Percentiles rank a stretch among this genome's conserved stretches.
Conservation (phyloP, 1,140 invertebrate species). For the Campodea augens region DNA sequence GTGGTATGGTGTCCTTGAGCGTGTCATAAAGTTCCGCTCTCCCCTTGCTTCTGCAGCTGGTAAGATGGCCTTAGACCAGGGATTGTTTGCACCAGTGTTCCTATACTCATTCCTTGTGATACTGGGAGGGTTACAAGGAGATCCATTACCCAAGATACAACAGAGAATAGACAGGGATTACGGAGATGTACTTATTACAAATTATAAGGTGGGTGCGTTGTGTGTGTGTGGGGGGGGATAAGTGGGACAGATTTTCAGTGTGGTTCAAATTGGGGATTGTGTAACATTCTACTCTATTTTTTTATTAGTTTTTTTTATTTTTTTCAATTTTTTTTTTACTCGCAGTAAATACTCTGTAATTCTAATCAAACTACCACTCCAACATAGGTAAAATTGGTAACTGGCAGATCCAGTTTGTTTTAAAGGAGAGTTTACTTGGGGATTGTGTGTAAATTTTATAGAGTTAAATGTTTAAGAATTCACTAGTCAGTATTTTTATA, state of each 20-base stretch:
- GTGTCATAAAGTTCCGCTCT: slow-evolving; percentile 31
- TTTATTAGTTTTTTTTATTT: neutral
- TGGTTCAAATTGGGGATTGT: neutral
- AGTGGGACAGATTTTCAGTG: neutral
- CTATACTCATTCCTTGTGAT: slow-evolving; percentile 32
- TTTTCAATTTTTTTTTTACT: slow-evolving; percentile 5
- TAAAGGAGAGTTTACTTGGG: too few species aligned
- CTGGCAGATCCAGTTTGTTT: too few species aligned
- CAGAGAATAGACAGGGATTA: slow-evolving; percentile 39
- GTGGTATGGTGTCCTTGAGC: slow-evolving; percentile 49
- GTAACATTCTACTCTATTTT: neutral
- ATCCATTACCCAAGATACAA: slow-evolving; percentile 30
- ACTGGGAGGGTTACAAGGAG: slow-evolving; percentile 39
- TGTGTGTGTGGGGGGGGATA: neutral
- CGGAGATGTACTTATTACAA: slow-evolving; percentile 42
- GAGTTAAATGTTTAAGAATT: too few species aligned
- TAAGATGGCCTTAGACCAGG: slow-evolving; percentile 58
- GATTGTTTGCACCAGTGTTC: slow-evolving; percentile 43
- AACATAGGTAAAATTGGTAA: too few species aligned
- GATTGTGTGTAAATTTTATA: too few species aligned
- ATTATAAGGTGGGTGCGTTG: slow-evolving; percentile 40
- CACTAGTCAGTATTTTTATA: too few species aligned
- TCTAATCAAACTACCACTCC: too few species aligned
- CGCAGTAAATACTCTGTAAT: slow-evolving; percentile 9
- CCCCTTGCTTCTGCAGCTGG: slow-evolving; percentile 30